These are phyloP conservation scores for Danio albolineatus DNA, from an alignment of 2,797 vertebrate species.

Conservation along the genomic window DNA sequence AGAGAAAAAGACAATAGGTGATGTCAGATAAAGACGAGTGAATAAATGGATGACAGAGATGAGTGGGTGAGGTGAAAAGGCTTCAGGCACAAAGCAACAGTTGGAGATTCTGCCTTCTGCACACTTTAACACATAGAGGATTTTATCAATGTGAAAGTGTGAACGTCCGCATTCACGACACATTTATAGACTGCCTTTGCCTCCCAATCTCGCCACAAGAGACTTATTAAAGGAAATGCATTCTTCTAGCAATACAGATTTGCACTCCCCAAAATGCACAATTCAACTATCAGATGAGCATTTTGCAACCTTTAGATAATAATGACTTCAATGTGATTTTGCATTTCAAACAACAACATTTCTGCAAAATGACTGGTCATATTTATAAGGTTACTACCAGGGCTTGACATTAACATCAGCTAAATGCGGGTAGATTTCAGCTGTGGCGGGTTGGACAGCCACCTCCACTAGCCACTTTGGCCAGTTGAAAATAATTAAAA, in stretches of 20 bases:
- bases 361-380: background rate
- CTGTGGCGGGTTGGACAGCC: no score
- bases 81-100: slow-evolving; percentile 75
- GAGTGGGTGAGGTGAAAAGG: slow-evolving; percentile 49
- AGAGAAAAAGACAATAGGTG: background rate
- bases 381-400: no score
- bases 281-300: background rate
- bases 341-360: background rate
- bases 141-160: slow-evolving; percentile 22
- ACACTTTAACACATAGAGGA: slow-evolving; percentile 17
- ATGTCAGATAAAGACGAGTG: slow-evolving; percentile 15
- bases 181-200: background rate
- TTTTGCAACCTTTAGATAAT: background rate
- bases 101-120: slow-evolving; percentile 22
- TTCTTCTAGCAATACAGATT: background rate
- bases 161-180: background rate
- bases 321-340: background rate
- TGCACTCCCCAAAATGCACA: background rate
- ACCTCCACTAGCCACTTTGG: no score
- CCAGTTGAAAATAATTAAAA: no score
- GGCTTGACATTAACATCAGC: no score
- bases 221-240: background rate
- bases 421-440: no score
- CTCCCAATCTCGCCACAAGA: background rate
- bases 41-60: slow-evolving; percentile 18